These are phyloP conservation scores for Aplysina aerophoba DNA, from an alignment of 37 sponge, comb jelly and placozoan species.

Conservation along the genomic window DNA sequence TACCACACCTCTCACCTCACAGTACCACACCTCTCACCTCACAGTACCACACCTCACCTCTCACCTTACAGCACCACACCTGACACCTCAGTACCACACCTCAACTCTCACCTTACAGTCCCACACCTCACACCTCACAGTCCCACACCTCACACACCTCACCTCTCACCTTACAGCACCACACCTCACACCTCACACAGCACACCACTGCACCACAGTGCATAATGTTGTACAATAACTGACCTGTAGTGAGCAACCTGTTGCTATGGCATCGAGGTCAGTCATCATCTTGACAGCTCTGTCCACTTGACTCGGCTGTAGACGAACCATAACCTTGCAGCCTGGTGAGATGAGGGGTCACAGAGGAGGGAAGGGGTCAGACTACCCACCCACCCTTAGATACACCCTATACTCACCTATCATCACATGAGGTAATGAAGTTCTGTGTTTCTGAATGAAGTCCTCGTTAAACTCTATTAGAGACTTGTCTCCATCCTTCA, in stretches of 20 bases:
- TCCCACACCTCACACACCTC: background rate
- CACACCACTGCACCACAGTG: background rate
- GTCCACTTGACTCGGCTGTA: constrained; percentile 50
- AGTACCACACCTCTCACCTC: too few relatives aligned
- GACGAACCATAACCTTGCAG: constrained; percentile 56
- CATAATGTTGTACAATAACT: constrained; percentile 27
- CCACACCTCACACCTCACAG: background rate
- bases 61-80: too few relatives aligned
- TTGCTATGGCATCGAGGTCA: constrained; percentile 42
- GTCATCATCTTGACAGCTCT: constrained; percentile 52
- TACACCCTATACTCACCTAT: constrained; percentile 45
- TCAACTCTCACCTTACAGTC: background rate
- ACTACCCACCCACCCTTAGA: background rate
- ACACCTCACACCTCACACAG: background rate
- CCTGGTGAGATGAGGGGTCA: constrained; percentile 33
- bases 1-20: background rate
- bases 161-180: background rate
- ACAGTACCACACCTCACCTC: too few relatives aligned
- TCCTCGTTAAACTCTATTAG: constrained; percentile 54
- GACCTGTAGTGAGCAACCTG: constrained; percentile 53
- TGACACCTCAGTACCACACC: background rate
- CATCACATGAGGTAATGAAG: constrained; percentile 77
- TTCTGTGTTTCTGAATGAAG: constrained; percentile 57
- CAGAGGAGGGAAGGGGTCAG: background rate
- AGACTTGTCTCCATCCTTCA: constrained; percentile 53